A percentile compares a stretch with the other conserved stretches of the same genome.
These are phyloP conservation scores for Subacronicta megacephala DNA, from an alignment of 2,888 invertebrate species.

Conservation along the genomic window DNA sequence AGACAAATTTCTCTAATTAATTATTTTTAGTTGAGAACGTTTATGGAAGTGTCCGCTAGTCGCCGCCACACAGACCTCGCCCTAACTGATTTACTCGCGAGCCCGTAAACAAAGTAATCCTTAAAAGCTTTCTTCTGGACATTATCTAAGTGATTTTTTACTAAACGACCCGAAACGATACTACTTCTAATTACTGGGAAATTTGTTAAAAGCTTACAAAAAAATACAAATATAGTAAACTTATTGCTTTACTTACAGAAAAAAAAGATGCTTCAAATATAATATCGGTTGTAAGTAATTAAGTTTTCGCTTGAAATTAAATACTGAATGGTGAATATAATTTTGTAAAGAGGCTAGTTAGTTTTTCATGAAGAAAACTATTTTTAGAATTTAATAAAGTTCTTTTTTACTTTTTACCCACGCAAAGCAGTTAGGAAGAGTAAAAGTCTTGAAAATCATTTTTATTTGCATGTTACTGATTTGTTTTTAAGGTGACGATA, in stretches of 20 bases:
- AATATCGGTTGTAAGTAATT: background rate
- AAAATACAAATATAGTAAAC: background rate
- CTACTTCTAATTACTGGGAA: conserved; percentile 15
- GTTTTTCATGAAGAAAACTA: too few relatives aligned
- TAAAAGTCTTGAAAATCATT: too few relatives aligned
- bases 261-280: background rate
- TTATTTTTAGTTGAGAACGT: too few relatives aligned
- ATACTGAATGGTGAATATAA: too few relatives aligned
- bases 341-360: too few relatives aligned
- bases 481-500: too few relatives aligned
- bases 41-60: background rate
- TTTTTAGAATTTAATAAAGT: too few relatives aligned
- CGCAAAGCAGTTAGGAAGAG: too few relatives aligned
- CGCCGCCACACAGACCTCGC: conserved; percentile 20
- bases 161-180: conserved; percentile 32
- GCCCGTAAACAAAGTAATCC: conserved; percentile 54
- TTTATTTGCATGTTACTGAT: too few relatives aligned
- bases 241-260: background rate
- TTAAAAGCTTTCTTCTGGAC: conserved; percentile 55
- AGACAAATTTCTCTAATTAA: too few relatives aligned
- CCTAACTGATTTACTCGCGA: conserved; percentile 31
- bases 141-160: conserved; percentile 53
- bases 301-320: too few relatives aligned
- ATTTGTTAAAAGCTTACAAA: background rate
- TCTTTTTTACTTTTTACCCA: too few relatives aligned